phyloP scores from a whole-genome alignment of 2,113 vertebrate species.

The Phylloscopus trochilus region DNA sequence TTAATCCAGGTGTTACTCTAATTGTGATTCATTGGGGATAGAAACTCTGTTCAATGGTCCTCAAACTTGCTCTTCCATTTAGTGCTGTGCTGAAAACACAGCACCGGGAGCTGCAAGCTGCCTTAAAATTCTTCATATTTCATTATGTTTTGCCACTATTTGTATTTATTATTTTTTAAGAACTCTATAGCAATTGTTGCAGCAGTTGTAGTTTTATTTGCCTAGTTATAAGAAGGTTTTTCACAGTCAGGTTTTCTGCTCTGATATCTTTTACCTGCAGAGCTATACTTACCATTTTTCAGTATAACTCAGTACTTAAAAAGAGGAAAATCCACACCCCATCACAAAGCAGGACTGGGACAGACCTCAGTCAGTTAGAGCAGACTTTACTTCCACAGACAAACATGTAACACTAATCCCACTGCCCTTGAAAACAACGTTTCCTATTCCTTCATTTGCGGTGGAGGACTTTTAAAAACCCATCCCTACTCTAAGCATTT shows the following conservation, averaged over 20 bases:
- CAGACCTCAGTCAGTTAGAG: background rate
- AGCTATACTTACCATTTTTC: background rate
- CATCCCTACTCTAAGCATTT: background rate
- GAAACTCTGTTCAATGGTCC: slow-evolving; percentile 56
- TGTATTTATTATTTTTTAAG: background rate
- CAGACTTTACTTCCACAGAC: background rate
- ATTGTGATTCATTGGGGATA: slow-evolving; percentile 66
- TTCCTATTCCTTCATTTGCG: background rate
- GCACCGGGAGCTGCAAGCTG: background rate
- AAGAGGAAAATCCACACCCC: background rate
- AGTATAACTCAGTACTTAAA: background rate
- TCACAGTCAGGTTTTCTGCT: background rate
- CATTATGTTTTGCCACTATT: background rate
- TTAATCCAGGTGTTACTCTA: slow-evolving; percentile 69
- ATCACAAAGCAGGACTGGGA: background rate
- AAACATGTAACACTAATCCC: background rate
- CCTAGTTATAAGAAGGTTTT: background rate
- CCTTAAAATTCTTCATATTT: background rate
- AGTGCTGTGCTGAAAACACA: background rate
- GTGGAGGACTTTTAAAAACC: background rate
- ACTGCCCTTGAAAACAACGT: background rate
- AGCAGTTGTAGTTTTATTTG: background rate
- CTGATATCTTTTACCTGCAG: background rate
- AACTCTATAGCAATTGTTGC: background rate
- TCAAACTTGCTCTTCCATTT: slow-evolving; percentile 48